Percentiles rank a stretch among this genome's conserved stretches.
phyloP scores from a whole-genome alignment of 2,888 invertebrate species.

The Eustalomyia histrio region DNA sequence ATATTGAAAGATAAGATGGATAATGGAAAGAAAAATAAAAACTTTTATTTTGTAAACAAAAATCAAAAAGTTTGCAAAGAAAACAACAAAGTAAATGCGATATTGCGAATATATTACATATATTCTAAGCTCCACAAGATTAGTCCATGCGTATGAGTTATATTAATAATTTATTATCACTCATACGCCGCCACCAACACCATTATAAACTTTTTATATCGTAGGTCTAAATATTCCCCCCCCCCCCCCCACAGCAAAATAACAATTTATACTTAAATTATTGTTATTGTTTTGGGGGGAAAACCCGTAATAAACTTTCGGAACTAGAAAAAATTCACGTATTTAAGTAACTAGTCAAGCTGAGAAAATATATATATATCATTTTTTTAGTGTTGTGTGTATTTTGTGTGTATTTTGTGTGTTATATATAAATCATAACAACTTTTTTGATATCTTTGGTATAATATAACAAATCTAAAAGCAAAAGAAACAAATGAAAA shows the following conservation, averaged over 20 bases:
- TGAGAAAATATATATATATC: neutral
- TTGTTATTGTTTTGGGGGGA: neutral
- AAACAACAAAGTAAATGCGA: too few relatives aligned
- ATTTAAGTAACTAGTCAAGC: neutral
- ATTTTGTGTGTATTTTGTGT: too few relatives aligned
- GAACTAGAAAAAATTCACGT: neutral
- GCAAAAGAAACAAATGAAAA: slow-evolving; percentile 1
- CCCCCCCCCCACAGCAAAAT: neutral
- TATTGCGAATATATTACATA: too few relatives aligned
- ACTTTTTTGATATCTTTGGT: slow-evolving; percentile 39
- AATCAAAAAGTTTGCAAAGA: too few relatives aligned
- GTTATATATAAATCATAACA: slow-evolving; percentile 50
- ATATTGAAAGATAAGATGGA: too few relatives aligned
- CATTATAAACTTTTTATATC: neutral
- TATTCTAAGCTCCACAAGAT: too few relatives aligned
- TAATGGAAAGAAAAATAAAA: too few relatives aligned
- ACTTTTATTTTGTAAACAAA: too few relatives aligned
- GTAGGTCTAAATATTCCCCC: neutral
- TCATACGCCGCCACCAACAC: neutral
- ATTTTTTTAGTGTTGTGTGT: neutral
- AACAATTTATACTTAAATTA: neutral
- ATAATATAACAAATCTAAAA: slow-evolving; percentile 33
- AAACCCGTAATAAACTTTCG: neutral
- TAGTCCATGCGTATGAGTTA: neutral
- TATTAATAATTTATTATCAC: neutral